Evolutionary conservation across 92 coral and sea anemone genomes (phyloP).

Genomic region (Palythoa grandis): DNA sequence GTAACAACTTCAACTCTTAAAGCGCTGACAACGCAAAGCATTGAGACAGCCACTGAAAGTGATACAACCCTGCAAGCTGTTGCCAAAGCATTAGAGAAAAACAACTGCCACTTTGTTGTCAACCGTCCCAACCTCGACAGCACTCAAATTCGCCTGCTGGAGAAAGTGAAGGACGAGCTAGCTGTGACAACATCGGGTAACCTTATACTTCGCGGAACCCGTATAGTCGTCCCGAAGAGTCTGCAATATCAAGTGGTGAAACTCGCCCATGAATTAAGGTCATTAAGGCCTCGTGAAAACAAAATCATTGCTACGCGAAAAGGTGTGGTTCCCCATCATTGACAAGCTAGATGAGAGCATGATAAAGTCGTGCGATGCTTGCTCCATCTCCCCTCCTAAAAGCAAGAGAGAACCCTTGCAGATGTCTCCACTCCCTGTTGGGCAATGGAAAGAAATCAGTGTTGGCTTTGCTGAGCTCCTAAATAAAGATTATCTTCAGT

Average conservation of each 20-base stretch:
- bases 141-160: not conserved
- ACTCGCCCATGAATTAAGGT: too few species aligned
- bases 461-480: conserved; percentile 44
- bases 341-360: too few species aligned
- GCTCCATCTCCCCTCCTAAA: conserved; percentile 19
- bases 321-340: too few species aligned
- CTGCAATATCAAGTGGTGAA: too few species aligned
- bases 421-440: too few species aligned
- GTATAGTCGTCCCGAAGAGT: conserved; percentile 15
- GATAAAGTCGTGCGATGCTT: conserved; percentile 29
- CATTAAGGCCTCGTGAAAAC: too few species aligned
- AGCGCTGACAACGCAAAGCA: conserved; percentile 53
- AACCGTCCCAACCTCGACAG: conserved; percentile 14
- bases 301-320: too few species aligned
- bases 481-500: not conserved
- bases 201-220: too few species aligned
- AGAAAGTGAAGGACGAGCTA: conserved; percentile 39
- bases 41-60: conserved; percentile 49
- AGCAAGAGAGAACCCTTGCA: conserved; percentile 8
- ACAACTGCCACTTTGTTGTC: conserved; percentile 53
- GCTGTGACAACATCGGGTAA: conserved; percentile 6
- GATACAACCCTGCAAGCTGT: conserved; percentile 59
- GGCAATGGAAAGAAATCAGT: not conserved
- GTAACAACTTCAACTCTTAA: conserved; percentile 57
- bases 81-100: conserved; percentile 54